Conservation (phyloP, 2,888 invertebrate genomes). For the Teleogryllus oceanicus region DNA sequence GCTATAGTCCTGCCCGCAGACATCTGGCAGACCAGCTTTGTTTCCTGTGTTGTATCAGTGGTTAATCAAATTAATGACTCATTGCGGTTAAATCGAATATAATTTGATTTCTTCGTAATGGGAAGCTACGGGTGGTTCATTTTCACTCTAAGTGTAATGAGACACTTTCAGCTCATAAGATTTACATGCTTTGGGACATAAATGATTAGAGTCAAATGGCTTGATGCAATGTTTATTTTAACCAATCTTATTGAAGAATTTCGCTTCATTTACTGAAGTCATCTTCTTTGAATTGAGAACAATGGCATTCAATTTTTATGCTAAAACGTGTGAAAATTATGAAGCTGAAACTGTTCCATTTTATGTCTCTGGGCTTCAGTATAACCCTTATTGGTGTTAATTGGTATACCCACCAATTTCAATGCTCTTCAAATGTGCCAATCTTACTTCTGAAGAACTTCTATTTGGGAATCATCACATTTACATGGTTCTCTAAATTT, state of each 20-base stretch:
- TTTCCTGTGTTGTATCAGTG: constrained; percentile 6
- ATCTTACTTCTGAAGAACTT: constrained; percentile 12
- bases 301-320: neutral
- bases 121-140: neutral
- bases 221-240: neutral
- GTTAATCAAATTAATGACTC: neutral
- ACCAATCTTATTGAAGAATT: neutral
- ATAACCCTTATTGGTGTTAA: constrained; percentile 6
- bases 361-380: constrained; percentile 3
- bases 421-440: constrained; percentile 18
- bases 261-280: too few relatives aligned
- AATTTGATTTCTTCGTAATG: neutral
- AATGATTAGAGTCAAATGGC: neutral
- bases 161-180: too few relatives aligned
- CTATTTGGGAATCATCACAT: neutral
- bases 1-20: too few relatives aligned
- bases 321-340: neutral
- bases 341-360: neutral
- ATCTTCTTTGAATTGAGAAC: too few relatives aligned
- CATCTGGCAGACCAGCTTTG: neutral
- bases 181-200: neutral
- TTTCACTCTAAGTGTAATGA: neutral
- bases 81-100: neutral
- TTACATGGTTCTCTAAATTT: constrained; percentile 1
- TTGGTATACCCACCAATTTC: constrained; percentile 18